Evolutionary conservation across 2,888 invertebrate genomes (phyloP).

Genomic region (Troglohyphantes excavatus): DNA sequence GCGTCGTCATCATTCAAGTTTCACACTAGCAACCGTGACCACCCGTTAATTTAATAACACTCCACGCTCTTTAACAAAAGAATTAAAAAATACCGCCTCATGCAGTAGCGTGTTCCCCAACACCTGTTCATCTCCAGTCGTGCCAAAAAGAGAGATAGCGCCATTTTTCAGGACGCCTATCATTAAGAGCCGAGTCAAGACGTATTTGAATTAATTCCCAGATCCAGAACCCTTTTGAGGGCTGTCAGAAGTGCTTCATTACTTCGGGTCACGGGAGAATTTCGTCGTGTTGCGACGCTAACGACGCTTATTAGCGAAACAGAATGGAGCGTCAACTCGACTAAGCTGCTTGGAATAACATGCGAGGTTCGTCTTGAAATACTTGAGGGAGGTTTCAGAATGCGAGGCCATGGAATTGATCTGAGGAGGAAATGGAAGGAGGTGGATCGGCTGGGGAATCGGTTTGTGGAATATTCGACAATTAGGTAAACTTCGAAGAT

Average conservation of each 20-base stretch:
- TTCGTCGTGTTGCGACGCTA: not conserved
- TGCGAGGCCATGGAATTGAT: too few species aligned
- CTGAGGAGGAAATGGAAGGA: too few species aligned
- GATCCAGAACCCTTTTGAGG: not conserved
- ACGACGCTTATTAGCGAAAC: not conserved
- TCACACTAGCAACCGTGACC: not conserved
- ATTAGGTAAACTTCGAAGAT: too few species aligned
- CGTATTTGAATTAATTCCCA: not conserved
- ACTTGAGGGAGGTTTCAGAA: not conserved
- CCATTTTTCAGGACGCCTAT: not conserved
- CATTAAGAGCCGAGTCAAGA: not conserved
- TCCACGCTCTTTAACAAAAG: not conserved
- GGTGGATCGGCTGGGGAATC: too few species aligned
- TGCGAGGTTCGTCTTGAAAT: not conserved
- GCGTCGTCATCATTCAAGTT: not conserved
- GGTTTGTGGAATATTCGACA: too few species aligned
- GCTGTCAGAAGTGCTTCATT: not conserved
- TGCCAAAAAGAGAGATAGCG: not conserved
- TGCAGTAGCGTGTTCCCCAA: too few species aligned
- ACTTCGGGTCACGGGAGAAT: not conserved
- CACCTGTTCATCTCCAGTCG: not conserved
- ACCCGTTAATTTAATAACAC: not conserved
- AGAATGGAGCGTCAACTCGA: not conserved
- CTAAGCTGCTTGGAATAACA: too few species aligned
- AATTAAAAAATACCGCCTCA: too few species aligned